Conservation (phyloP, 2,113 vertebrate species). For the Chrysemys picta region DNA sequence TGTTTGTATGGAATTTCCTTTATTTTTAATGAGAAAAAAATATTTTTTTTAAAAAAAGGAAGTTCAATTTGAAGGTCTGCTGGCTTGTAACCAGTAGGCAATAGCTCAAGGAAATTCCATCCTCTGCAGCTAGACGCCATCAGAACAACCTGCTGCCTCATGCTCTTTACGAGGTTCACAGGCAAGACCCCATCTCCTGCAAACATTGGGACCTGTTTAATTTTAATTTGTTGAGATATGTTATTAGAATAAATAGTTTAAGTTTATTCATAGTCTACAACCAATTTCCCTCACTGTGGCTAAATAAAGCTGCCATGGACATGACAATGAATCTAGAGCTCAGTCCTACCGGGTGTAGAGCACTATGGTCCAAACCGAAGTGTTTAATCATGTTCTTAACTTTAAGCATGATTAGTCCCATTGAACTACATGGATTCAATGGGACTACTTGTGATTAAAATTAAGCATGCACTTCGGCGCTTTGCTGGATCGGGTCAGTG, state of each 20-base stretch:
- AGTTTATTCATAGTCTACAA: background rate
- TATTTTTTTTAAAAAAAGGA: background rate
- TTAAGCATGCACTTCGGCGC: background rate
- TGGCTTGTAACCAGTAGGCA: background rate
- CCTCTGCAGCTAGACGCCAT: background rate
- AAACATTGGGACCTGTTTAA: background rate
- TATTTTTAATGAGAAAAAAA: background rate
- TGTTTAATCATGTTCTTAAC: background rate
- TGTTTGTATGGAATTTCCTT: background rate
- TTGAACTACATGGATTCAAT: background rate
- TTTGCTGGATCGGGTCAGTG: background rate
- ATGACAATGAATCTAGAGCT: rapidly evolving
- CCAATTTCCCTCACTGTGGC: background rate
- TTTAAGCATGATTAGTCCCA: background rate
- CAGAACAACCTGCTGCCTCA: background rate
- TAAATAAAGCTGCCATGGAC: rapidly evolving
- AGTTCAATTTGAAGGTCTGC: background rate
- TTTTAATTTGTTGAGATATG: background rate
- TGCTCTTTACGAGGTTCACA: background rate
- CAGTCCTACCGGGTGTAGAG: rapidly evolving
- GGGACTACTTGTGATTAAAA: background rate
- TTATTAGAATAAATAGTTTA: background rate
- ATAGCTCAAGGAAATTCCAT: background rate
- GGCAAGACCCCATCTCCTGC: background rate
- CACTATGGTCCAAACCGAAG: rapidly evolving